Percentiles rank a stretch among this genome's conserved stretches.
Conservation (phyloP, 2,797 vertebrate species). For the Macroramphosus scolopax region DNA sequence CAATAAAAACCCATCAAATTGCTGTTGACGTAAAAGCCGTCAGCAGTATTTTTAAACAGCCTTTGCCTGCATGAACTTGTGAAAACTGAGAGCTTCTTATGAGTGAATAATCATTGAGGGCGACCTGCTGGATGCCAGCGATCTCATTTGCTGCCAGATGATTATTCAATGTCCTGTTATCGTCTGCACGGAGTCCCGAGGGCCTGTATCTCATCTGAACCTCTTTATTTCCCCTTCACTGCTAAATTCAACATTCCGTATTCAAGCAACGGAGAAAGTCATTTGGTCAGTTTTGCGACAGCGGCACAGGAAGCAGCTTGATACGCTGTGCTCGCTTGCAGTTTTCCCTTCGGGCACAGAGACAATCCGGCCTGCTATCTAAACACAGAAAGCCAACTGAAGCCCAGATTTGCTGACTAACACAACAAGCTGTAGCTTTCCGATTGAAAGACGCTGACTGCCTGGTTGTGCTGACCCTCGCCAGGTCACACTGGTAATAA, state of each 20-base stretch:
- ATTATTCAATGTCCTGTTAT: too few relatives aligned
- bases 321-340: constrained; percentile 4
- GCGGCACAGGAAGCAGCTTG: constrained; percentile 26
- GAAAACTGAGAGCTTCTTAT: too few relatives aligned
- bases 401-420: constrained; percentile 37
- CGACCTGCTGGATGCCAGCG: constrained; percentile 7
- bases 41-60: too few relatives aligned
- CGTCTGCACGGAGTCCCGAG: constrained; percentile 9
- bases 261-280: constrained; percentile 20
- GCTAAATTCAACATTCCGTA: constrained; percentile 26
- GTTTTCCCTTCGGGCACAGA: constrained; percentile 21
- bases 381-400: constrained; percentile 26
- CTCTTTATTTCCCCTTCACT: constrained; percentile 13
- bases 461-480: constrained; percentile 27
- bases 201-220: constrained; percentile 14
- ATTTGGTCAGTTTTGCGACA: constrained; percentile 14
- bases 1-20: too few relatives aligned
- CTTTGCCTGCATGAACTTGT: too few relatives aligned
- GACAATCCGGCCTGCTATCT: constrained; percentile 16
- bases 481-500: constrained; percentile 33
- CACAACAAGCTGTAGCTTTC: constrained; percentile 9
- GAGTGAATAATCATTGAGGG: too few relatives aligned
- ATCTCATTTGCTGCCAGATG: too few relatives aligned
- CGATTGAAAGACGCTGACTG: constrained; percentile 30
- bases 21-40: not conserved